These are phyloP conservation scores for Ooceraea biroi DNA, from an alignment of 1,140 invertebrate species.

Conservation along the genomic window DNA sequence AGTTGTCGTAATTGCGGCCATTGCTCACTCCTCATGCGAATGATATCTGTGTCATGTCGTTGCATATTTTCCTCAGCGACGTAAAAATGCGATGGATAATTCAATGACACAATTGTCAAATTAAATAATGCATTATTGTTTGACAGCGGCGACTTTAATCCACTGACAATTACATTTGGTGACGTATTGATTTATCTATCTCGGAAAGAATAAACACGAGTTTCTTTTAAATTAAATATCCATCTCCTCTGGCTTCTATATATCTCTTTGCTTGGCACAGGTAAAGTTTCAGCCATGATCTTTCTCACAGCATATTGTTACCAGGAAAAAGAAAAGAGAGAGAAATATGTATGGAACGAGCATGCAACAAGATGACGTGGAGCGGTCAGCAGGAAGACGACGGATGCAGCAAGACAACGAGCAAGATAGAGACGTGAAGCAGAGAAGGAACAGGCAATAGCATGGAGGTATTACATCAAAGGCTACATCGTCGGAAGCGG, in stretches of 20 bases:
- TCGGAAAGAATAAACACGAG: neutral
- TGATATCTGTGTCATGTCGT: slow-evolving; percentile 12
- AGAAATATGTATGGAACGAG: neutral
- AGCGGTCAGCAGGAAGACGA: slow-evolving; percentile 23
- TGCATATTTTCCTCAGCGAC: neutral
- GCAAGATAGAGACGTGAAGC: slow-evolving; percentile 2
- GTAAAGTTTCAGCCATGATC: neutral
- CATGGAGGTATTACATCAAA: slow-evolving; percentile 82
- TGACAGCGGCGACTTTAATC: neutral
- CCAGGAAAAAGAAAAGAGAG: neutral
- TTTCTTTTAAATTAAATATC: slow-evolving; percentile 20
- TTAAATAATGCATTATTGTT: slow-evolving; percentile 11
- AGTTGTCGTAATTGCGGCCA: slow-evolving; percentile 57
- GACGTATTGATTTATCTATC: slow-evolving; percentile 3
- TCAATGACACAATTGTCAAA: slow-evolving; percentile 12
- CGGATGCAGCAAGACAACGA: neutral
- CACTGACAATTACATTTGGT: neutral
- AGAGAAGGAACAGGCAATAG: slow-evolving; percentile 31
- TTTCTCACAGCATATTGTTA: slow-evolving; percentile 5
- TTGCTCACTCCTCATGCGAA: slow-evolving; percentile 32
- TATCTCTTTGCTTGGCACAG: neutral
- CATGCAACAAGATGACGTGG: neutral
- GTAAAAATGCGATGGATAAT: neutral
- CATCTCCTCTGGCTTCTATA: neutral
- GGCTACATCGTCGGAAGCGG: slow-evolving; percentile 81